Conservation (phyloP, 53 echinoderm and acorn worm species). For the Pentamera pediparva region DNA sequence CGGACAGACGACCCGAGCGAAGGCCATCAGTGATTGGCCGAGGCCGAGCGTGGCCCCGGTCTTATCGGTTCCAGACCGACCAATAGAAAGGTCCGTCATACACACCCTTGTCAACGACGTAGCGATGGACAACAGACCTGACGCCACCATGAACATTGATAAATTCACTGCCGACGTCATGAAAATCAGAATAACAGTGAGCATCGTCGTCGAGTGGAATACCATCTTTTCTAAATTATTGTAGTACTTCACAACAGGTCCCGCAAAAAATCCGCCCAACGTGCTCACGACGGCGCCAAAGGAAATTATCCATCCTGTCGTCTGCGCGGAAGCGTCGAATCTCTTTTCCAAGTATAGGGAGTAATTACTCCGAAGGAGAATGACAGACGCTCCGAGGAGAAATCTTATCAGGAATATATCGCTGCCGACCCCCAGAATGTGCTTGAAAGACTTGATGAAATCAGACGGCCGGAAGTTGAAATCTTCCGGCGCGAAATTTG, state of each 20-base stretch:
- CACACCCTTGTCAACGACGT: constrained; percentile 63
- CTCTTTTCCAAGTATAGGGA: constrained; percentile 62
- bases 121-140: constrained; percentile 43
- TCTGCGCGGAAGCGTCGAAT: constrained; percentile 59
- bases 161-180: constrained; percentile 53
- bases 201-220: constrained; percentile 52
- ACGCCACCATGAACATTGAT: constrained; percentile 39
- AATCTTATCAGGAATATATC: constrained; percentile 81
- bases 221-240: constrained; percentile 46
- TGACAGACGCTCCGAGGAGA: constrained; percentile 58
- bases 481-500: constrained; percentile 58
- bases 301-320: constrained; percentile 73
- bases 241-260: constrained; percentile 57
- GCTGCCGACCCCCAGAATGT: constrained; percentile 46
- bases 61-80: constrained; percentile 49
- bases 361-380: constrained; percentile 81
- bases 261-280: constrained; percentile 54
- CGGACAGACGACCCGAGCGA: constrained; percentile 60
- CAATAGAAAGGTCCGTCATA: constrained; percentile 63
- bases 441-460: constrained; percentile 57
- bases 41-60: constrained; percentile 74
- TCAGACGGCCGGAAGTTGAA: constrained; percentile 35
- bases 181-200: constrained; percentile 38
- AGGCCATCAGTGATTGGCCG: constrained; percentile 66
- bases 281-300: constrained; percentile 59